Base-by-base conservation (phyloP, 2,797 vertebrate species). In the Molossus alvarezi region DNA sequence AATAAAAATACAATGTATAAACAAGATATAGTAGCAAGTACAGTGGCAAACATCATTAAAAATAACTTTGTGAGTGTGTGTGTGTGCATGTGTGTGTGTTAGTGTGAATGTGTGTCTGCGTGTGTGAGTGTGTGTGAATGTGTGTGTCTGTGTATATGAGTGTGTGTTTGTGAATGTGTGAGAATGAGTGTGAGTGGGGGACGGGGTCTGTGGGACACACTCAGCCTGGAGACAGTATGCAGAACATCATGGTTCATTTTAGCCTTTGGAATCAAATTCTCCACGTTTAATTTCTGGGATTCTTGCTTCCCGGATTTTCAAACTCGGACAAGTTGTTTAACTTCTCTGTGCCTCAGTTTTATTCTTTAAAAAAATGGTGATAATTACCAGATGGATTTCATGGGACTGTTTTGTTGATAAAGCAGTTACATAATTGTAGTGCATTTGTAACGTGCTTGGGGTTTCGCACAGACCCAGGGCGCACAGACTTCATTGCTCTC, bases 301-400 rank as follows among this genome's bases (percentile, higher is more conserved):
- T 53, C 55, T 7, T 69, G n/a, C 45, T 69, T 90, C 75, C 21
- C n/a, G 12, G 57, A 27, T 53, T 57, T 67, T 4, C 64, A 71
- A 71, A 15, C 33, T 71, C 85, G 18, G 27, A 48, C 45, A 84
- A 73, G 10, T 41, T 81, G 76, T 60, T 94, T 72, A 33, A 53
- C 4, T 67, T 57, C 33, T 51, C 33, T 41, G 6, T 23, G 8
- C 10, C 53, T 94, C 45, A 85, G 45, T 76, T 92, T 80, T 88
- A 75, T 33, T 88, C 58, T 97, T 87, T 84, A n/a, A 83, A 53
- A 86, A 86, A 94, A 48, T n/a, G 23, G 14, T 67, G 23, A 86
- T 81, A 76, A 92, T 90, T 89, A 83, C 45, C 55, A 55, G 90
- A 90, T 27, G 1, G 75, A 27, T 77, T 73, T 95, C 6, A 67